phyloP scores from a whole-genome alignment of 2,797 vertebrate species.

The Bucorvus abyssinicus region DNA sequence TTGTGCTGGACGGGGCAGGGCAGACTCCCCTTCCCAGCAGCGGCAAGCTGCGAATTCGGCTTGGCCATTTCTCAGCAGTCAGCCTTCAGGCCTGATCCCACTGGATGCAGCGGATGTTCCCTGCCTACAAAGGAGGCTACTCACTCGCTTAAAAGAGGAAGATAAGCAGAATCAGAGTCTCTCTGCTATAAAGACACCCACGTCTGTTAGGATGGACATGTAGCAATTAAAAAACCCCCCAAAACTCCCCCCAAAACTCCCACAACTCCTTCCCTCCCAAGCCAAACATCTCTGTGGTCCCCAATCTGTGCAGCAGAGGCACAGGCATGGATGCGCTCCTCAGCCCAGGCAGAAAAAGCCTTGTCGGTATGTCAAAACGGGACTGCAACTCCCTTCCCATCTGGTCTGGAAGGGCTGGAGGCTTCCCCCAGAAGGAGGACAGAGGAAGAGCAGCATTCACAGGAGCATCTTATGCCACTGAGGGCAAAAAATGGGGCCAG shows the following conservation, averaged over 20 bases:
- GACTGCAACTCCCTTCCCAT: conserved; percentile 21
- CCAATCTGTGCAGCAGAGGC: neutral
- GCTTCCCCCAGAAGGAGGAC: neutral
- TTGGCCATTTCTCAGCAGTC: neutral
- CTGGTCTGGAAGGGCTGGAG: conserved; percentile 22
- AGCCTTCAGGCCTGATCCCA: neutral
- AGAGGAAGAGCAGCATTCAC: neutral
- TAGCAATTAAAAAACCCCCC: neutral
- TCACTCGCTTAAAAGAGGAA: neutral
- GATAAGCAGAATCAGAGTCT: neutral
- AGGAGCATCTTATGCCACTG: neutral
- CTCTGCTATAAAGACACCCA: neutral
- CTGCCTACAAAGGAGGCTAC: neutral
- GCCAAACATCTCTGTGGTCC: neutral
- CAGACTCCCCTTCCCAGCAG: neutral
- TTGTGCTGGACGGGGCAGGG: neutral
- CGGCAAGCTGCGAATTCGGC: neutral
- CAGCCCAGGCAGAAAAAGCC: neutral
- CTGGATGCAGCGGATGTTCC: neutral
- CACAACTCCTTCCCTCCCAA: neutral
- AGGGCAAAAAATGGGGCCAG: neutral
- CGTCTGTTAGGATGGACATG: neutral
- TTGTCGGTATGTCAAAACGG: neutral
- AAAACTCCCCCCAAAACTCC: neutral
- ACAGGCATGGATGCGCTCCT: neutral